These are phyloP conservation scores for Leptinotarsa rubiginosa DNA, from an alignment of 2,888 invertebrate genomes.

Conservation along the genomic window DNA sequence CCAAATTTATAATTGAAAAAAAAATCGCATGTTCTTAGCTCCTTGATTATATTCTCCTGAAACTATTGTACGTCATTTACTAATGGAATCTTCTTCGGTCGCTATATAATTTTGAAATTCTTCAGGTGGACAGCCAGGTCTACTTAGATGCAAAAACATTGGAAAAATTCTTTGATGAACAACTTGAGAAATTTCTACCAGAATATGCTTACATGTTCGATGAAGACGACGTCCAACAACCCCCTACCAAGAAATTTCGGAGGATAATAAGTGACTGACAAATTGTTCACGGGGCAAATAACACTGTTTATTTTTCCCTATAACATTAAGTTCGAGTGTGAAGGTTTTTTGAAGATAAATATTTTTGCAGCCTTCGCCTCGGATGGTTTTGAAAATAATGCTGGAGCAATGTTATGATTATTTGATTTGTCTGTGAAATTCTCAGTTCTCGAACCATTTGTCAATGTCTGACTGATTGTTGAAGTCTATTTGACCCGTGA, in stretches of 20 bases:
- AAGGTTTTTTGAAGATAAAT: constrained; percentile 20
- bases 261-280: constrained; percentile 68
- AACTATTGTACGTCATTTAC: background rate
- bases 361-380: background rate
- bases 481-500: background rate
- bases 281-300: constrained; percentile 61
- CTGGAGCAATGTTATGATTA: background rate
- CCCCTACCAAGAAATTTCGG: constrained; percentile 68
- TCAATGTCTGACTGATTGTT: background rate
- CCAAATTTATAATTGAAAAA: background rate
- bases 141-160: constrained; percentile 83
- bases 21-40: background rate
- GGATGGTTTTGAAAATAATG: background rate
- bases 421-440: constrained; percentile 16
- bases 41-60: background rate
- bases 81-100: background rate
- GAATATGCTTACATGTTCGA: constrained; percentile 74
- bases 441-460: constrained; percentile 12
- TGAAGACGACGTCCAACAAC: constrained; percentile 67
- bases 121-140: constrained; percentile 79
- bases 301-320: constrained; percentile 60
- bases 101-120: constrained; percentile 10
- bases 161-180: constrained; percentile 88
- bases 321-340: constrained; percentile 40
- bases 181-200: constrained; percentile 84